Evolutionary conservation across 2,797 vertebrate genomes (phyloP), one percentile per base, ranked within the genome.

Genomic region (Aldrovandia affinis): DNA sequence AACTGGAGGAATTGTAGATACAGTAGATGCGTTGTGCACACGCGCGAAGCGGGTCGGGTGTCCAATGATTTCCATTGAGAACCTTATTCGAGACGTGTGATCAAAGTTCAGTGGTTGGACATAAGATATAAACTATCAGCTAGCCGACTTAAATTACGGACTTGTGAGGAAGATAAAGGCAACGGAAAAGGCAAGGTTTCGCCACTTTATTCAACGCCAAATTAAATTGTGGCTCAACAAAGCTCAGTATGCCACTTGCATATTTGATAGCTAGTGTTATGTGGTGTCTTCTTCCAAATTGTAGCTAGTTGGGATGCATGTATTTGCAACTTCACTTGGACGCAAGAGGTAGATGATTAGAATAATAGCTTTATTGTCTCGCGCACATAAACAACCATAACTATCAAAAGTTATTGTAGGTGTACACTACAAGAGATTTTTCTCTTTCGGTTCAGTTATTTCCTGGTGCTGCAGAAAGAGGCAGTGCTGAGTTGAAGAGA

Each of bases 401-500:
- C 83, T 39, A 70, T 70, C 33, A 70, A 70, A 70, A 70, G 68
- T 70, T 14, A 22, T 36, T 39, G 33, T 22, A 39, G 36, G 75
- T 47, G 75, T 39, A 82, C 79, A 84, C 84, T 73, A 75, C 50
- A 80, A 82, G 81, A 81, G 47, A 65, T 83, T 54, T 84, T 63
- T 81, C 59, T 81, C 47, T 83, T 83, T 86, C 88, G 82, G 63
- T 85, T 82, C 87, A 50, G 90, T 91, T 86, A 92, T 91, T 95
- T 95, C 95, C 93, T 92, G 92, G 91, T 92, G 92, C 93, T 86
- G 90, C 94, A 93, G 94, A 88, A 87, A 93, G 93, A 93, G 93
- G 94, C 94, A 94, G 92, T 95, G 93, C 93, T 95, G 95, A 95
- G 95, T 93, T 93, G 84, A 90, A 92, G 84, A 91, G 91, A 92